Conservation (phyloP, 2,888 invertebrate genomes). For the Tiphia femorata region DNA sequence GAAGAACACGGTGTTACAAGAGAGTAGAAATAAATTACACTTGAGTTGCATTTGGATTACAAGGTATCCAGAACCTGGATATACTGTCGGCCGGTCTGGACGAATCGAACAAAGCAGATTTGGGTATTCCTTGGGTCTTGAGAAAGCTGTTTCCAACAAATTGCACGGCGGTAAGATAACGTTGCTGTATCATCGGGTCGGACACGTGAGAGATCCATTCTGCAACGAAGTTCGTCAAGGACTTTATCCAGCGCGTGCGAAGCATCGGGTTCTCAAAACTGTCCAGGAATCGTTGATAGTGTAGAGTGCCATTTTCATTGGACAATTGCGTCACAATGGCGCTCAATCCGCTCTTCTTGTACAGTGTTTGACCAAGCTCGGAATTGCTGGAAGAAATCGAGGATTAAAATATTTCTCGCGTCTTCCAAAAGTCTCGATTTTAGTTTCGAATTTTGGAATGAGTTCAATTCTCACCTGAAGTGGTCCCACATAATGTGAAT, state of each 20-base stretch:
- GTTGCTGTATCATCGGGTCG: slow-evolving; percentile 81
- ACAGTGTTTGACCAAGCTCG: slow-evolving; percentile 80
- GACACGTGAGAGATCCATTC: slow-evolving; percentile 81
- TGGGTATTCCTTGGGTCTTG: slow-evolving; percentile 82
- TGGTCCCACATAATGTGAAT: slow-evolving; percentile 83
- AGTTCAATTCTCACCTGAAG: slow-evolving; percentile 70
- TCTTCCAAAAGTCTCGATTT: not conserved
- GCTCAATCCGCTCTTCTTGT: slow-evolving; percentile 81
- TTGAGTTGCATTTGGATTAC: no score
- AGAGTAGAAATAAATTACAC: no score
- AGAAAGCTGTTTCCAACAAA: slow-evolving; percentile 82
- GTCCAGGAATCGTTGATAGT: slow-evolving; percentile 80
- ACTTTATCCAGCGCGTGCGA: slow-evolving; percentile 84
- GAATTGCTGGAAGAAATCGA: slow-evolving; percentile 77
- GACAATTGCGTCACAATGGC: slow-evolving; percentile 78
- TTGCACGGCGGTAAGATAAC: slow-evolving; percentile 79
- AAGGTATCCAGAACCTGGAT: no score
- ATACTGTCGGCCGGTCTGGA: slow-evolving; percentile 79
- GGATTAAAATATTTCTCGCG: not conserved
- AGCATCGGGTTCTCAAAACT: slow-evolving; percentile 86
- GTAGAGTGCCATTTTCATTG: slow-evolving; percentile 78
- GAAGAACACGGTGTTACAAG: no score
- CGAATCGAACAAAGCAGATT: slow-evolving; percentile 78
- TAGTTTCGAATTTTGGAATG: no score
- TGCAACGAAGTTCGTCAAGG: slow-evolving; percentile 81